Evolutionary conservation across 2,113 vertebrate species (phyloP), one percentile per base, ranked within the genome.

Genomic region (Microcebus tavaratra): DNA sequence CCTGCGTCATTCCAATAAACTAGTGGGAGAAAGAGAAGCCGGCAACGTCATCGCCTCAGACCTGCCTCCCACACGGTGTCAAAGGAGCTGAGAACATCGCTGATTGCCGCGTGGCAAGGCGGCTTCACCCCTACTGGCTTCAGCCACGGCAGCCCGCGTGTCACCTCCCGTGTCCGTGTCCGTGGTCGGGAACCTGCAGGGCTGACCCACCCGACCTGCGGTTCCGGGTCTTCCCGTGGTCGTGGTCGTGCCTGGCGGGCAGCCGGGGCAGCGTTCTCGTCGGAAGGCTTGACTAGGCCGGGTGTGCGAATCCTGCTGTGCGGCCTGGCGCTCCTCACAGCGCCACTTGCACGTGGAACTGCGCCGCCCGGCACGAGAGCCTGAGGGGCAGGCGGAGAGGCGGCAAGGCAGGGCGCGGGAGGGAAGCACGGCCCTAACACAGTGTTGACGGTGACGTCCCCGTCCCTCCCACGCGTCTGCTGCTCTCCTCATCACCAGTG

Each of bases 381-480:
- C 1, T 8, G 34, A 17, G 36, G 21, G 11, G 8, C 18, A 36
- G 3, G 13, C 5, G n/a, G 4, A 78, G 20, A n/a, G 0, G 3
- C 0, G 2, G 21, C 20, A 21, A 23, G 5, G n/a, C 21, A 23
- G 23, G 3, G 6, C 7, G 7, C 7, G 25, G 36, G 53, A 59
- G 2, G 34, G 53, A 23, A 25, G 8, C 23, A 1, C 20, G 0
- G 50, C n/a, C 0, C 0, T 80, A 13, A 55, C 13, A 31, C n/a
- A 13, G n/a, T n/a, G 50, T 25, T 36, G 48, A 36, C 23, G 13
- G 50, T 55, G 15, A 79, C 31, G 3, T 14, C 12, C 76, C 76
- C 21, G 2, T 11, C 5, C 20, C 12, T 27, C 25, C 48, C 36
- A 21, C n/a, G 13, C 13, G 50, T 15, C 53, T 55, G 53, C 53